These are phyloP conservation scores for Eurois occulta DNA, from an alignment of 2,888 invertebrate species.

Conservation along the genomic window DNA sequence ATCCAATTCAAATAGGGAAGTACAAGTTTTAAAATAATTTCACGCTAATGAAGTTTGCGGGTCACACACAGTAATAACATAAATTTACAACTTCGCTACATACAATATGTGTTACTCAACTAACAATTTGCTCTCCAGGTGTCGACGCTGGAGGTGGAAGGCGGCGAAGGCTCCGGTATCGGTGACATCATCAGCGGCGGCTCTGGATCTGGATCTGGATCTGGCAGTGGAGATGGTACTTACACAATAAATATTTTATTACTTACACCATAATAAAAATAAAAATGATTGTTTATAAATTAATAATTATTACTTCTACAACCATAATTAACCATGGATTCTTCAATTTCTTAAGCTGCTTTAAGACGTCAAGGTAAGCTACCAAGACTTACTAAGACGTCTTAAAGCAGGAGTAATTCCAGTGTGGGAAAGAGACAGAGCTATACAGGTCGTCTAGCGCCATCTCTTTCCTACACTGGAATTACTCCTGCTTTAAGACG, in stretches of 20 bases:
- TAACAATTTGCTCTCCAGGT: slow-evolving; percentile 86
- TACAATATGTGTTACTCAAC: background rate
- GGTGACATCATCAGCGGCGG: slow-evolving; percentile 91
- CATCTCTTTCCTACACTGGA: too few relatives aligned
- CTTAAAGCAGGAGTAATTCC: too few relatives aligned
- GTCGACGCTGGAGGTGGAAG: slow-evolving; percentile 93
- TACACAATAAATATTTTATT: background rate
- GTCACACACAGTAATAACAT: too few relatives aligned
- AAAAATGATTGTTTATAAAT: background rate
- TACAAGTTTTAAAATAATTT: too few relatives aligned
- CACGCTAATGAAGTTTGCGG: too few relatives aligned
- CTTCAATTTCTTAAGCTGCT: background rate
- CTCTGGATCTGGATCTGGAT: slow-evolving; percentile 91
- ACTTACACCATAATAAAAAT: background rate
- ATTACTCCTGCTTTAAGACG: background rate
- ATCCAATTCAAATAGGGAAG: too few relatives aligned
- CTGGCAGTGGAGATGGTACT: slow-evolving; percentile 88
- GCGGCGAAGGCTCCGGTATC: slow-evolving; percentile 89
- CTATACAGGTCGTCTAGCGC: too few relatives aligned
- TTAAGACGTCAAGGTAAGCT: background rate
- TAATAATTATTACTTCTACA: background rate
- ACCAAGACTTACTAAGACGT: too few relatives aligned
- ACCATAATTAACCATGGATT: background rate
- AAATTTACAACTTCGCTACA: background rate
- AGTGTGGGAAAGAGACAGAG: too few relatives aligned